Base-by-base conservation (phyloP, 2,797 vertebrate species). In the Pyrocephalus nanus region DNA sequence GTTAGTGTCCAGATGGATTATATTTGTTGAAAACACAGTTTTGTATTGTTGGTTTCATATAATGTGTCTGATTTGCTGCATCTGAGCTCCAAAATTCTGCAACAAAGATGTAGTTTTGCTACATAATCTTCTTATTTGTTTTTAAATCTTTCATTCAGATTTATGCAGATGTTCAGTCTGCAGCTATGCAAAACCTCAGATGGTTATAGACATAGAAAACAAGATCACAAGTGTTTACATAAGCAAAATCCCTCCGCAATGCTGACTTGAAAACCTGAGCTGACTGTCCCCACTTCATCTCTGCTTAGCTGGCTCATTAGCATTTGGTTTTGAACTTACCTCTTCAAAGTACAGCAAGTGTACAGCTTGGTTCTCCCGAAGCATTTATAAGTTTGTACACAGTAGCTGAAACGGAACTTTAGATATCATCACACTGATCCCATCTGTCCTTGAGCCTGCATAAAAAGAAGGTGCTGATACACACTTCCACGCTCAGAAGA, bases 111-210 rank as follows among this genome's bases (percentile, higher is more conserved):
- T 67, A 45, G 54, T 88, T 92, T 94, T 74, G 77, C 92, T 54
- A 81, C 91, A 86, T 85, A 95, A 96, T 96, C 88, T 94, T 85
- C 93, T 58, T 86, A 82, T 89, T 96, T 95, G 91, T 92, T 92
- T 71, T 88, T 61, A 77, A 93, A 77, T 79, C 61, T 88, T 92
- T 93, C 73, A 91, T 95, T 96, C 86, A 81, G 82, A 88, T 92
- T 93, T 87, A 91, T 93, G 92, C 92, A 97, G 93, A 93, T 96
- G 90, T 95, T 96, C 92, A 87, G 92, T 85, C 77, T 91, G 92
- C 88, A 93, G 94, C 87, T 93, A 87, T 77, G 92, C 90, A 77
- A 94, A 95, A 94, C 73, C 81, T 97, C 93, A 94, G 87, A 89
- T 90, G 79, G 57, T 22, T 71, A 42, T 58, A 89, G 73, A 84